Percentiles rank a stretch among this genome's conserved stretches.
phyloP scores from a whole-genome alignment of 2,888 invertebrate species.

The Acrobasis consociella region DNA sequence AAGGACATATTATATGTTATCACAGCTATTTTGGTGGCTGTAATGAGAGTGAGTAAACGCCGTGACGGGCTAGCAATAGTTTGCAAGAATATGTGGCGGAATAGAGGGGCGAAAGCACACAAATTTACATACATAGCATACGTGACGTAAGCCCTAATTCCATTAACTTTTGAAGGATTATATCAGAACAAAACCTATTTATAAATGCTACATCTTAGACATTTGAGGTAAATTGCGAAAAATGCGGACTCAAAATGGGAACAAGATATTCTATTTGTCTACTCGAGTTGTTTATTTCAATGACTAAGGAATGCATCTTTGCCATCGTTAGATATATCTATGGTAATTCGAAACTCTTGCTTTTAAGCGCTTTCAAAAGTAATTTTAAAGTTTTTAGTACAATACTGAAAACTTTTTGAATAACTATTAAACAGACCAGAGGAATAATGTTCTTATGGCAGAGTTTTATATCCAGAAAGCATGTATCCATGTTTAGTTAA shows the following conservation, averaged over 20 bases:
- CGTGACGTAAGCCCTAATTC: no score
- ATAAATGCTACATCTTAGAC: no score
- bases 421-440: background rate
- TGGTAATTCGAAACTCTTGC: background rate
- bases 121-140: no score
- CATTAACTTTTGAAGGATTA: no score
- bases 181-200: no score
- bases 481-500: background rate
- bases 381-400: background rate
- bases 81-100: no score
- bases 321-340: constrained; percentile 2
- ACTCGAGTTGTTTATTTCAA: background rate
- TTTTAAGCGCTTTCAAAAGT: constrained; percentile 1
- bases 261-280: background rate
- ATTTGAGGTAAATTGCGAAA: no score
- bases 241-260: background rate
- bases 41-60: no score
- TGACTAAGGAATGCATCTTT: background rate
- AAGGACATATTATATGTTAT: no score
- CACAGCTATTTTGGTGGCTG: no score
- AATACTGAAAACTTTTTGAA: background rate
- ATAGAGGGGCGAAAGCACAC: no score
- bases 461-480: background rate
- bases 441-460: background rate
- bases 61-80: no score